These are phyloP conservation scores for Valencia hispanica DNA, from an alignment of 2,797 vertebrate genomes.

Conservation along the genomic window DNA sequence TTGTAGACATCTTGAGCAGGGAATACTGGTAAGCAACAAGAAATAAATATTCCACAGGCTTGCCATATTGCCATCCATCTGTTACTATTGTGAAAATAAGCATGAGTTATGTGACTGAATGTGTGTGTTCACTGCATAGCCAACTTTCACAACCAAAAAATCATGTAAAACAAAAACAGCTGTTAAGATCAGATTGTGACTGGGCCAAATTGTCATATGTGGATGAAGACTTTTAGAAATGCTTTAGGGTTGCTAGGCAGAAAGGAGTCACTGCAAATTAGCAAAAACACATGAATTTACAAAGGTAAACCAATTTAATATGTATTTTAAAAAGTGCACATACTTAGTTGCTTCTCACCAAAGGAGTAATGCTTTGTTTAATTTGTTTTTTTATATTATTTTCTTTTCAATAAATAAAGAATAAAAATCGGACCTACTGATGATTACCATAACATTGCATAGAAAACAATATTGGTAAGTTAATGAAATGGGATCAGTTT, in stretches of 20 bases:
- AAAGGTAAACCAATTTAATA: conserved; percentile 10
- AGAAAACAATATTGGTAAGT: background rate
- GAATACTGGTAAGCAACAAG: conserved; percentile 46
- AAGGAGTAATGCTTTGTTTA: background rate
- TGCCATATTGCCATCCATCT: conserved; percentile 66
- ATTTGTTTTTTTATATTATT: background rate
- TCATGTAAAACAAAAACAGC: background rate
- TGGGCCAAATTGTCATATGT: conserved; percentile 52
- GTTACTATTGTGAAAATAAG: conserved; percentile 39
- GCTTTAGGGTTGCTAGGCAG: conserved; percentile 47
- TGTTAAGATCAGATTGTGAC: conserved; percentile 58
- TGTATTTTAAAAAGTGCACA: background rate
- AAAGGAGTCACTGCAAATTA: conserved; percentile 49
- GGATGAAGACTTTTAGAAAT: conserved; percentile 61
- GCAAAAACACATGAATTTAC: conserved; percentile 28
- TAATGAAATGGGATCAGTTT: background rate
- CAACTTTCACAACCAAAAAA: background rate
- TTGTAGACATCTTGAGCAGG: conserved; percentile 54
- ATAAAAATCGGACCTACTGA: background rate
- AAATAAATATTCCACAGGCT: conserved; percentile 61
- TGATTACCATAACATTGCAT: background rate
- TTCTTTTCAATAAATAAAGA: background rate
- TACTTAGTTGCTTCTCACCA: background rate
- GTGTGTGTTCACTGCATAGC: conserved; percentile 28
- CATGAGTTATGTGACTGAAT: conserved; percentile 18